Base-by-base conservation (phyloP, 1,140 invertebrate genomes). In the Zaprionus davidi region DNA sequence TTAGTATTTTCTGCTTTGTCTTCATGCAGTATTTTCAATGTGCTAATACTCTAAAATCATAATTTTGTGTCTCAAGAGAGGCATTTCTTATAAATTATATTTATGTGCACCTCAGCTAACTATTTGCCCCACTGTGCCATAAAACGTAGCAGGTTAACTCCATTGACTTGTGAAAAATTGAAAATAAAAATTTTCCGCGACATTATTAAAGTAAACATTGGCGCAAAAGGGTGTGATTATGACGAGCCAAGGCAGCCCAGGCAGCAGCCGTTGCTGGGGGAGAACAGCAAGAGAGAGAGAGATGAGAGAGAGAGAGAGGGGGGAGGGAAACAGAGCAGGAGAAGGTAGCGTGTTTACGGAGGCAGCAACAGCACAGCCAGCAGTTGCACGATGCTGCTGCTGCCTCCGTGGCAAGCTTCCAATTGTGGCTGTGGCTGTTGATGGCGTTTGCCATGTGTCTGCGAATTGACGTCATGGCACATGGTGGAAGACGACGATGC, bases 191-290 rank as follows among this genome's bases (percentile, higher is more conserved):
- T 84, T 90, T 88, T 88, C 85, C 81, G 81, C 85, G 84, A 90
- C 85, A 88, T 90, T 88, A 88, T 88, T 90, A 88, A 88, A 88
- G 84, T 84, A 88, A 88, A 88, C 84, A 88, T 88, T 83, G 85
- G 81, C 75, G 81, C 75, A 84, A 90, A 90, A 88, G 84, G 84
- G 84, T 88, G 84, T 88, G 84, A 88, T 90, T 88, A 88, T 88
- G 85, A 88, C 62, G 84, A 88, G 81, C 75, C 81, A 88, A 88
- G 75, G 58, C 41, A 44, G 41, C 41, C 5, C 41, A 17, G 72
- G 70, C 53, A 63, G 62, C 28, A 70, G 66, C 70, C 68, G 76
- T 58, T 53, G 71, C 68, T 44, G 58, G 46, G 26, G 53, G 13
- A n/a, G 44, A 20, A 26, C 58, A 64, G 11, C 26, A 55, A 44